Percentiles rank a stretch among this genome's conserved stretches.
Conservation (phyloP, 2,888 invertebrate genomes). For the Peribatodes rhomboidaria region DNA sequence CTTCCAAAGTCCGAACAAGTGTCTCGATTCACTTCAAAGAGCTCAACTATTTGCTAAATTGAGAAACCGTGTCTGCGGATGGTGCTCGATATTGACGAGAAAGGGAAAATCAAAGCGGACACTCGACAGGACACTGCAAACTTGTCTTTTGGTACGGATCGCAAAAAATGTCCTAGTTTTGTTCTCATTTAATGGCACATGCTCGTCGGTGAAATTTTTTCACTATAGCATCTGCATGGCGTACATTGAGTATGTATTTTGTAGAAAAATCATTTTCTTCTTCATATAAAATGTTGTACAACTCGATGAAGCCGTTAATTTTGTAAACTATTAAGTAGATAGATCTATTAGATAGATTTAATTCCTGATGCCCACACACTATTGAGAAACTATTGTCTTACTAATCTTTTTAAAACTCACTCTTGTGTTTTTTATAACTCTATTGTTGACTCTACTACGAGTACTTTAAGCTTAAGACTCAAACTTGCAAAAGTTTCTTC, state of each 20-base stretch:
- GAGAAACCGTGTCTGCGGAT: slow-evolving; percentile 73
- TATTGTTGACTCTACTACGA: slow-evolving; percentile 5
- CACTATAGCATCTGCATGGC: too few relatives aligned
- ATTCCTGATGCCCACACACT: not conserved
- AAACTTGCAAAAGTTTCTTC: not conserved
- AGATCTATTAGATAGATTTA: too few relatives aligned
- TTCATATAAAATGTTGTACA: too few relatives aligned
- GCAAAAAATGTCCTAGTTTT: slow-evolving; percentile 6
- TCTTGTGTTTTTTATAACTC: not conserved
- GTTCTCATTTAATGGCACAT: too few relatives aligned
- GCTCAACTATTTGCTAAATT: slow-evolving; percentile 75
- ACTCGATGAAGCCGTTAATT: too few relatives aligned
- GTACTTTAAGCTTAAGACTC: not conserved
- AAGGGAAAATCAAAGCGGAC: slow-evolving; percentile 73
- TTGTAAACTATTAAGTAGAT: too few relatives aligned
- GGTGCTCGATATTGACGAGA: slow-evolving; percentile 62
- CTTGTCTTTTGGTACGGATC: slow-evolving; percentile 30
- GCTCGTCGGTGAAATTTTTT: too few relatives aligned
- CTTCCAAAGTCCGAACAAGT: slow-evolving; percentile 46
- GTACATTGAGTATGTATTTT: too few relatives aligned
- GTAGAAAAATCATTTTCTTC: too few relatives aligned
- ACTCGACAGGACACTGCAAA: slow-evolving; percentile 51
- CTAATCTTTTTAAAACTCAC: not conserved
- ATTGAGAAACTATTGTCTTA: not conserved
- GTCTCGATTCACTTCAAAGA: slow-evolving; percentile 55